Evolutionary conservation across 2,888 invertebrate species (phyloP), one percentile per base, ranked within the genome.

Genomic region (Athalia cordata): DNA sequence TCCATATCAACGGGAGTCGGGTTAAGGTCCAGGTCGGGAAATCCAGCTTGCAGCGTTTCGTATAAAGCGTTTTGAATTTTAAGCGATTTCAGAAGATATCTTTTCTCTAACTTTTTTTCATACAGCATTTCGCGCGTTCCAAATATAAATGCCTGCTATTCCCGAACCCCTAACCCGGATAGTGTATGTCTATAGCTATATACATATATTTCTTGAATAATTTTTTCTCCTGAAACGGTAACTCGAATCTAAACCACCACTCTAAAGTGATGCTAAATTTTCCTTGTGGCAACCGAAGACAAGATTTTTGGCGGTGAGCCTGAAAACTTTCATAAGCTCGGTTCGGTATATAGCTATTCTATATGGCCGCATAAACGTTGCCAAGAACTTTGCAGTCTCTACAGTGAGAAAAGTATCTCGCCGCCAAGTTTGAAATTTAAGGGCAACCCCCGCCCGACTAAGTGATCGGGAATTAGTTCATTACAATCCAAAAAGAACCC

Each of bases 1-100:
- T 50, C 62, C 67, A 77, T 77, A 77, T 50, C 67, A 59, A 59
- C 77, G 77, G 50, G 52, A 76, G 64, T 76, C 76, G 76, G 76
- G 62, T 64, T 62, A n/a, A 47, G 72, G 59, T 59, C 72, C 72
- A 72, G 72, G 72, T 72, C 72, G 59, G 57, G 72, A 47, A 72
- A 72, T 72, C 72, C 72, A 72, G 72, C 72, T 29, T 29, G 29
- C 29, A 29, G 29, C 29, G 1, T 29, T 29, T 29, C 72, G 72
- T 72, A 59, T 11, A 47, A 59, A 72, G 47, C 29, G 72, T 59
- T 72, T 47, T 72, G 72, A 72, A 72, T 72, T 72, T 72, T 72
- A 72, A 72, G 15, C 72, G 72, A 72, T 72, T 72, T 45, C 47
- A 15, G 59, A 57, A 59, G 72, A 72, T 72, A 72, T 72, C 13